phyloP scores from a whole-genome alignment of 35 echinoderm and acorn worm species.

The Chiridota heheva region DNA sequence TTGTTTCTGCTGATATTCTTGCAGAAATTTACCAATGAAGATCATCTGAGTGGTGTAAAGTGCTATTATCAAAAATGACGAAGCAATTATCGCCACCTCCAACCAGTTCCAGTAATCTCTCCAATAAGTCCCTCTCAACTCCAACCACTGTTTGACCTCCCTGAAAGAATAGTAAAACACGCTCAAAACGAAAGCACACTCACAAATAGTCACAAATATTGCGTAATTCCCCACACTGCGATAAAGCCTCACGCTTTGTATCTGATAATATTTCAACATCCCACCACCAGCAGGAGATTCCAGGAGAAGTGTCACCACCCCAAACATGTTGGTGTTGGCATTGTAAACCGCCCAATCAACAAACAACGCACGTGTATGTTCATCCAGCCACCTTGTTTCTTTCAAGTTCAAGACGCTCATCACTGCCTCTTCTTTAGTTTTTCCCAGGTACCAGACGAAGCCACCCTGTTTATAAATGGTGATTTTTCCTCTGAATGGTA shows the following conservation, averaged over 20 bases:
- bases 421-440: slow-evolving; percentile 11
- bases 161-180: slow-evolving; percentile 46
- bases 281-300: slow-evolving; percentile 76
- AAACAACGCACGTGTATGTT: slow-evolving; percentile 70
- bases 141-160: slow-evolving; percentile 19
- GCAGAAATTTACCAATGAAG: slow-evolving; percentile 48
- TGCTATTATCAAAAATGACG: slow-evolving; percentile 21
- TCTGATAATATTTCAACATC: slow-evolving; percentile 58
- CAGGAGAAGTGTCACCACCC: slow-evolving; percentile 57
- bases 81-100: slow-evolving; percentile 61
- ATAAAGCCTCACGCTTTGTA: slow-evolving; percentile 69
- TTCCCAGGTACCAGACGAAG: slow-evolving; percentile 53
- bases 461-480: slow-evolving; percentile 61
- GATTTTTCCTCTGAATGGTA: slow-evolving; percentile 43
- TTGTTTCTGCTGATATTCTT: slow-evolving; percentile 7
- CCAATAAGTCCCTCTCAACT: slow-evolving; percentile 41
- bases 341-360: slow-evolving; percentile 91
- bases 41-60: slow-evolving; percentile 62
- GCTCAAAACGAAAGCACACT: slow-evolving; percentile 49
- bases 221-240: slow-evolving; percentile 50
- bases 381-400: slow-evolving; percentile 61
- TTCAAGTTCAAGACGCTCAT: slow-evolving; percentile 35
- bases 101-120: slow-evolving; percentile 75
- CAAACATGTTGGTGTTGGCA: slow-evolving; percentile 90
- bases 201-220: slow-evolving; percentile 66